Conservation (phyloP, 2,113 vertebrate species). For the Dromiciops gliroides region DNA sequence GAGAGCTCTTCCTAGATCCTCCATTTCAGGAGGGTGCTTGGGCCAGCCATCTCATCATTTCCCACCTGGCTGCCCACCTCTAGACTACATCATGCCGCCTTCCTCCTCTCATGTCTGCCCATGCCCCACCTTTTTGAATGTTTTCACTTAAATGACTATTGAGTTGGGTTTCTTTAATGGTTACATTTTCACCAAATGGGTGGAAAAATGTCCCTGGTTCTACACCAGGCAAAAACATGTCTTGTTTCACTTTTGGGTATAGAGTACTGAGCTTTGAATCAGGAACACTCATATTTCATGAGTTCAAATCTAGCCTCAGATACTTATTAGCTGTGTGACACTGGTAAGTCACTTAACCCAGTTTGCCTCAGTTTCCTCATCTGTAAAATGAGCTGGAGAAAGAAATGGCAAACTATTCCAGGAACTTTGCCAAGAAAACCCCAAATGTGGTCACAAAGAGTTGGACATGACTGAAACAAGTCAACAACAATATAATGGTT, state of each 20-base stretch:
- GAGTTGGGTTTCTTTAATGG: too few relatives aligned
- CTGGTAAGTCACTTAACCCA: not conserved
- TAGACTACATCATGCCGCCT: not conserved
- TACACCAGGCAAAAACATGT: not conserved
- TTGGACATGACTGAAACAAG: not conserved
- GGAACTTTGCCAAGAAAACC: not conserved
- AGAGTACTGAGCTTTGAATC: not conserved
- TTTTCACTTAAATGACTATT: too few relatives aligned
- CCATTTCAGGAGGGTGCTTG: not conserved
- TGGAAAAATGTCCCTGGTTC: too few relatives aligned
- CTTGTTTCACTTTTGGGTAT: not conserved
- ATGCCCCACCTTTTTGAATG: not conserved
- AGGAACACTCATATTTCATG: not conserved
- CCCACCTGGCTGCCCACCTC: not conserved
- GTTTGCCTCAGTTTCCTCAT: not conserved
- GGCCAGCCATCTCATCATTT: not conserved
- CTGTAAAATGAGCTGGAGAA: not conserved
- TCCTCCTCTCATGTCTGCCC: not conserved
- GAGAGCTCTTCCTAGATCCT: not conserved
- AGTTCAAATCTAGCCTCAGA: not conserved
- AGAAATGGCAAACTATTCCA: not conserved
- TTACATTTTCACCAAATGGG: not conserved
- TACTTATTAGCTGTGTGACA: not conserved
- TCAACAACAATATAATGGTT: not conserved
- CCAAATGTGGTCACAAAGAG: not conserved